These are phyloP conservation scores for Sturnus vulgaris DNA, from an alignment of 2,113 vertebrate genomes.

Conservation along the genomic window DNA sequence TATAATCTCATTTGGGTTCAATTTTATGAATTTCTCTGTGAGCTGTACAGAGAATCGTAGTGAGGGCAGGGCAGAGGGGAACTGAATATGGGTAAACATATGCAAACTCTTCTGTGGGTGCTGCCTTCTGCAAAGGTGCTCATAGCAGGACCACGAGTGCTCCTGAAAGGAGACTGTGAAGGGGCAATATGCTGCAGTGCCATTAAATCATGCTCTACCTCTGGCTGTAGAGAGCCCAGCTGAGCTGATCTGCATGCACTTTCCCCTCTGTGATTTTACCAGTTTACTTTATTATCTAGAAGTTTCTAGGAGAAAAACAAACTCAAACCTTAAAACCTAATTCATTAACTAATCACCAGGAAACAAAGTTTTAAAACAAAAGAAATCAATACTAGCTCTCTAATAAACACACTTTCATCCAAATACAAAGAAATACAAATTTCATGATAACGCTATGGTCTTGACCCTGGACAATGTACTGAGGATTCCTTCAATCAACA, in stretches of 20 bases:
- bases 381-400: neutral
- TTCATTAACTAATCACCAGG: neutral
- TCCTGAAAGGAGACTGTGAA: neutral
- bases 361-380: neutral
- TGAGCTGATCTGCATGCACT: neutral
- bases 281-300: neutral
- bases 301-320: neutral
- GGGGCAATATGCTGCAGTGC: neutral
- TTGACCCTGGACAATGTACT: neutral
- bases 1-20: conserved; percentile 47
- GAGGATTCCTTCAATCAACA: neutral
- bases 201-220: fast-evolving
- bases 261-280: neutral
- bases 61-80: neutral
- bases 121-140: neutral
- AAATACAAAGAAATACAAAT: neutral
- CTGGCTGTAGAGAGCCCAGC: neutral
- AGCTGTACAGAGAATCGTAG: neutral
- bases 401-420: neutral
- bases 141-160: neutral
- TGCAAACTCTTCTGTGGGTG: neutral
- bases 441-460: neutral
- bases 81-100: neutral
- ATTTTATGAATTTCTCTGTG: conserved; percentile 29
- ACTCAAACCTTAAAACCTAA: neutral